Base-by-base conservation (phyloP, 2,888 invertebrate genomes). In the Hecatera dysodea region DNA sequence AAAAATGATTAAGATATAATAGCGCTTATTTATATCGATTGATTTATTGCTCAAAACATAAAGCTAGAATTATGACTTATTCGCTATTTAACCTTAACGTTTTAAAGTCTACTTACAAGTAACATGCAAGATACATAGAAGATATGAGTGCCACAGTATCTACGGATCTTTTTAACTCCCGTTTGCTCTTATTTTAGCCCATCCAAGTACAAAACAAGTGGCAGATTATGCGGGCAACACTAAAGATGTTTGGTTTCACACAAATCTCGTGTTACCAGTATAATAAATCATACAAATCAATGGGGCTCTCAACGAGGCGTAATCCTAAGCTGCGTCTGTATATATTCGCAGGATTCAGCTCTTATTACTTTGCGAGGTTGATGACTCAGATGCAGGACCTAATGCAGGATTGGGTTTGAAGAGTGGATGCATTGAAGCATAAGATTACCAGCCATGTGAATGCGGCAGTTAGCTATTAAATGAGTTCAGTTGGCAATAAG, bases 211-310 rank as follows among this genome's bases (percentile, higher is more conserved):
- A 48, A 15, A 67, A 71, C 55, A 71, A 68, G 57, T 64, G 71
- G 60, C 27, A 61, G 46, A 65, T 68, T 68, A 86, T 85, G 84
- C 85, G 85, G 85, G 85, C 61, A 63, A 70, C 67, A 71, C 75
- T 74, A 78, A 66, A 72, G 78, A 77, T 66, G 65, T 55, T 75
- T 60, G 48, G 55, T 68, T 86, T 86, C 87, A 85, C 86, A 87
- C 83, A 81, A 75, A 57, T 84, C 80, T 87, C 83, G 39, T 53
- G 64, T 87, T 84, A 84, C 86, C 66, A 52, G 42, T 63, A 84
- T 70, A 71, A 80, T 80, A 71, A 72, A 74, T 83, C 67, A 81
- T 57, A 71, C 29, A 81, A 83, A 81, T 81, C 84, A 75, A 83
- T 75, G 63, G 70, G 60, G 63, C 55, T 70, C 67, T 79, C 75